Conservation (phyloP, 1,140 invertebrate genomes). For the Steinernema khuongi region DNA sequence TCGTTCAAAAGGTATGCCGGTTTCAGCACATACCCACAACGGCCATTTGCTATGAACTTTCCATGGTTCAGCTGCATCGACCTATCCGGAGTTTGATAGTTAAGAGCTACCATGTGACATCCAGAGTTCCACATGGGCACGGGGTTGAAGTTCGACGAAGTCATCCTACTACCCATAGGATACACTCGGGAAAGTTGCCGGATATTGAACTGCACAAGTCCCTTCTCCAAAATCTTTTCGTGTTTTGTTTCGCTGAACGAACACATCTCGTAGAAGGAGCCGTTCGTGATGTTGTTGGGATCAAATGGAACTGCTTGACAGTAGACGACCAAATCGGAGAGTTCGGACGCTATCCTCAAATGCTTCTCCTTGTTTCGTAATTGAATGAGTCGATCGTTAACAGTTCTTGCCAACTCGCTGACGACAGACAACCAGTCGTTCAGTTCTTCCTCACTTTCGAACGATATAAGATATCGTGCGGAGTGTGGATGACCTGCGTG, state of each 20-base stretch:
- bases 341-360: slow-evolving; percentile 51
- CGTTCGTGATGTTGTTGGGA: slow-evolving; percentile 46
- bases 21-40: slow-evolving; percentile 84
- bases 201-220: slow-evolving; percentile 44
- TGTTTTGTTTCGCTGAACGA: slow-evolving; percentile 58
- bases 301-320: slow-evolving; percentile 57
- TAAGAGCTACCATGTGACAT: slow-evolving; percentile 74
- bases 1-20: slow-evolving; percentile 81
- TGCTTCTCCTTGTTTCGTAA: slow-evolving; percentile 52
- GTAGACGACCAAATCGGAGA: slow-evolving; percentile 55
- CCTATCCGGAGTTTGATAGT: slow-evolving; percentile 55
- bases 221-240: slow-evolving; percentile 54
- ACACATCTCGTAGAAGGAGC: slow-evolving; percentile 55
- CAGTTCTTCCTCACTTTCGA: background rate
- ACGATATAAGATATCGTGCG: background rate
- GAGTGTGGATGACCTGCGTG: background rate
- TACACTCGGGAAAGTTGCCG: slow-evolving; percentile 77
- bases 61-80: slow-evolving; percentile 57
- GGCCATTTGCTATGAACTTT: slow-evolving; percentile 53
- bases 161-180: slow-evolving; percentile 80
- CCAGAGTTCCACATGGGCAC: slow-evolving; percentile 90
- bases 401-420: slow-evolving; percentile 35
- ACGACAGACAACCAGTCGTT: slow-evolving; percentile 20
- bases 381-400: slow-evolving; percentile 44
- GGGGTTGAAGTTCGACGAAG: slow-evolving; percentile 95